Base-by-base conservation (phyloP, 2,797 vertebrate species). In the Lepidocolaptes lacrymiger region DNA sequence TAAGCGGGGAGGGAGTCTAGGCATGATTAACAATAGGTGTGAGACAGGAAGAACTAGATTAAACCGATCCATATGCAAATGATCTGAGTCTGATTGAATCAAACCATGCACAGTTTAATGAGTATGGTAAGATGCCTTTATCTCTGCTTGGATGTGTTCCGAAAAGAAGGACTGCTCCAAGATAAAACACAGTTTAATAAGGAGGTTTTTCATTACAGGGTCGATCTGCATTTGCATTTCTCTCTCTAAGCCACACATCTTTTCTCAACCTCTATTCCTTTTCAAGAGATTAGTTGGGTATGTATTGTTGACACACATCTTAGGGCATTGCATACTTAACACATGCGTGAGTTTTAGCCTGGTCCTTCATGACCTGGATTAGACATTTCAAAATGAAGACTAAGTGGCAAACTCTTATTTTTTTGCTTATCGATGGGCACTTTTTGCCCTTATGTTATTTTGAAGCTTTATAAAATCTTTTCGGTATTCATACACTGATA, bases 41-140 rank as follows among this genome's bases (percentile, higher is more conserved):
- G 89, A 98, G 97, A 97, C 97, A 97, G 97, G 97, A 97, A 97
- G 97, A 97, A 96, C 97, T 95, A 97, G 98, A 98, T 98, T 97
- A 98, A 98, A 97, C 96, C 97, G 97, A 97, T 98, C 97, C 97
- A 95, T 98, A 98, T 98, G 98, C 98, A 98, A 98, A 98, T 98
- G 56, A 96, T 89, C 85, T 87, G 89, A 97, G 95, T 85, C 96
- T 98, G 98, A 98, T 98, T 97, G 97, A 98, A 98, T 98, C 97
- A 97, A 98, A 95, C 97, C 97, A 95, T 84, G 97, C 97, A 93
- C 94, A 95, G 88, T 97, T 98, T 98, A 98, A 98, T 97, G 97
- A 98, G 97, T 95, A 95, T 83, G 95, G 98, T 96, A 89, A 97
- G 96, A 97, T 74, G 96, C 97, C 97, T 98, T 98, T 98, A 97